Base-by-base conservation (phyloP, 2,797 vertebrate genomes). In the Melanotaenia trifasciata region DNA sequence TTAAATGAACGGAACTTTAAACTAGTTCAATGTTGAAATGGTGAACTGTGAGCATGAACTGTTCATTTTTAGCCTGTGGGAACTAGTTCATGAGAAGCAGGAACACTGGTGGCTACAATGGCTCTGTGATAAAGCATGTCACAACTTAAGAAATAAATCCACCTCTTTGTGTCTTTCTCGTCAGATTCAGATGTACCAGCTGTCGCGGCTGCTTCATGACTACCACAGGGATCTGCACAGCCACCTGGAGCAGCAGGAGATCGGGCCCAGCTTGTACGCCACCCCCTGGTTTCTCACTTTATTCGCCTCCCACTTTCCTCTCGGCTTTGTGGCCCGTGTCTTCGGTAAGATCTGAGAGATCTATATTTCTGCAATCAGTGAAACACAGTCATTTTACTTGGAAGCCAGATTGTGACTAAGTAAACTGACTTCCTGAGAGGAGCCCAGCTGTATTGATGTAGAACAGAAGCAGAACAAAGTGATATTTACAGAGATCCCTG, bases 101-200 rank as follows among this genome's bases (percentile, higher is more conserved):
- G 28, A 32, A 32, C 32, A 32, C 32, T 32, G 6, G 0, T 32
- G 32, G 32, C 32, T 32, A 32, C 32, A 32, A 7, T 32, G 32
- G 32, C 32, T 32, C 32, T 7, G 32, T 32, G 32, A 38, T 38
- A 13, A 3, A 43, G 1, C 40, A 7, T 20, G 18, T 45, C 10
- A 9, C 8, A 47, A n/a, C 45, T n/a, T 60, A 8, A 32, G 51
- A 36, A 12, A 26, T 7, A 22, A 30, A 10, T n/a, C 11, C 18
- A 24, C 54, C 24, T 85, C 10, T 58, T 28, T 45, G 0, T 58
- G 1, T 78, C 35, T 28, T 35, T 61, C 26, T 4, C 58, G 1
- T 63, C 91, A 99, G 98, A 97, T 99, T 90, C 98, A 99, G 93
- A 99, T 99, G 98, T 99, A 99, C 93, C 98, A 99, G 83, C 92